Base-by-base conservation (phyloP, 2,113 vertebrate species). In the Pelusios castaneus region DNA sequence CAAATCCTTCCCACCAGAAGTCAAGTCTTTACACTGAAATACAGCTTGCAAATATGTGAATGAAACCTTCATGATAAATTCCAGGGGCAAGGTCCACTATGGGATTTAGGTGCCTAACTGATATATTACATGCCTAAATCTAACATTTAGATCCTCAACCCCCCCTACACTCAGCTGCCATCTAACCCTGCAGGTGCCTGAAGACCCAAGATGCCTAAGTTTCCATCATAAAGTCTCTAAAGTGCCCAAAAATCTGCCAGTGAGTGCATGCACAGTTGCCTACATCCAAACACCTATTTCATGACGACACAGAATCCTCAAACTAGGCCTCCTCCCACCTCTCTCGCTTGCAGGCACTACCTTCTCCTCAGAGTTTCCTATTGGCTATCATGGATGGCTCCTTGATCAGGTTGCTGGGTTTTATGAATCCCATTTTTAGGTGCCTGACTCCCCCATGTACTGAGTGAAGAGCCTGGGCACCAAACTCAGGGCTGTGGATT, bases 41-140 rank as follows among this genome's bases (percentile, higher is more conserved):
- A 27, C 60, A 51, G 81, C 88, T 85, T 80, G 81, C 70, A 55
- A 78, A 89, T 76, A 45, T 90, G 85, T 85, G 85, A 90, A 86
- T 54, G 27, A 77, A 94, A 93, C 10, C 47, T 47, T 87, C 86
- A 80, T 80, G 92, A 91, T 91, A 90, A 93, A 96, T 85, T 88
- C 89, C 87, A 34, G 31, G 31, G 31, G 58, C 58, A 63, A 63
- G 58, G 58, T 63, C 58, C 31, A 6, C 58, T 34, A 63, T 14
- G 31, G 31, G 29, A 63, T 34, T 63, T 17, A 14, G 14, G 58
- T 63, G 58, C 29, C 58, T 63, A 63, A 31, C 13, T 31, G 31
- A 13, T 6, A 13, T 2, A 7, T 63, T 14, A 63, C 13, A 13
- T 63, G 31, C 58, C 58, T 63, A 63, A 63, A 34, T 34, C 58